These are phyloP conservation scores for Lytechinus pictus DNA, from an alignment of 35 echinoderm and acorn worm species.

Conservation along the genomic window DNA sequence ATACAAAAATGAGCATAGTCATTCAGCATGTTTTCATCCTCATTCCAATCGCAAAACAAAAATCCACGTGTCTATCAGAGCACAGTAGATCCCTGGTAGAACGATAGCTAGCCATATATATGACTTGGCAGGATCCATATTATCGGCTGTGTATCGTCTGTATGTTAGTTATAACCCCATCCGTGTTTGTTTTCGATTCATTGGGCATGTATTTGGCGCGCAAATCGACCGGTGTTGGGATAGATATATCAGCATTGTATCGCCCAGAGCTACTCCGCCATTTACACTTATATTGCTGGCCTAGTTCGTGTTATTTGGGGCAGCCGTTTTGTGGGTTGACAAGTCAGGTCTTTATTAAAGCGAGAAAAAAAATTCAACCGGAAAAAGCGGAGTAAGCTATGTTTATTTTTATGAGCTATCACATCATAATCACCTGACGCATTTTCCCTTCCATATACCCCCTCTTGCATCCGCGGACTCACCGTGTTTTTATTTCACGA, in stretches of 20 bases:
- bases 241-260: slow-evolving; percentile 24
- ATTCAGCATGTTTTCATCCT: background rate
- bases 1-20: background rate
- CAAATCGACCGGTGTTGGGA: slow-evolving; percentile 41
- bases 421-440: background rate
- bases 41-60: background rate
- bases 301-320: slow-evolving; percentile 38
- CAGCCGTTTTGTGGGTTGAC: slow-evolving; percentile 28
- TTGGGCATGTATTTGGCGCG: slow-evolving; percentile 44
- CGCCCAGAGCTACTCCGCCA: background rate
- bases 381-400: background rate
- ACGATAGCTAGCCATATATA: slow-evolving; percentile 16
- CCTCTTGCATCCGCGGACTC: background rate
- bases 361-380: background rate
- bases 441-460: background rate
- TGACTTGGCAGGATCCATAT: background rate
- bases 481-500: background rate
- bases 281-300: slow-evolving; percentile 49
- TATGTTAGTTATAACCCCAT: background rate
- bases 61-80: background rate
- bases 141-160: slow-evolving; percentile 38
- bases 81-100: background rate
- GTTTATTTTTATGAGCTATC: slow-evolving; percentile 35
- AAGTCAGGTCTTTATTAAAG: slow-evolving; percentile 27
- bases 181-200: slow-evolving; percentile 47